These are phyloP conservation scores for Hydrophis major DNA, from an alignment of 2,797 vertebrate species.

Conservation along the genomic window DNA sequence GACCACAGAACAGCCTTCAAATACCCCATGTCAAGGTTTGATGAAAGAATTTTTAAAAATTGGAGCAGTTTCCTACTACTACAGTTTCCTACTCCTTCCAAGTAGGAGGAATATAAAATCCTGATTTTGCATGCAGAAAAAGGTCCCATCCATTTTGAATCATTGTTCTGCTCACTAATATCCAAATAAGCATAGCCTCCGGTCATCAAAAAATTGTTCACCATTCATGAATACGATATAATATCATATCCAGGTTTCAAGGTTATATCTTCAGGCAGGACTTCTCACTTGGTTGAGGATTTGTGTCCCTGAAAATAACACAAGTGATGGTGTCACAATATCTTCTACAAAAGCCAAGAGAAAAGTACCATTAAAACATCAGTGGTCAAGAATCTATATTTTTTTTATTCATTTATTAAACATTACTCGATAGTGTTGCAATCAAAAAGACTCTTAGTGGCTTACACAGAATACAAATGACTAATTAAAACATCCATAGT, in stretches of 20 bases:
- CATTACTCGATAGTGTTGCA: background rate
- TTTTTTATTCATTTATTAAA: background rate
- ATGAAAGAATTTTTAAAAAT: background rate
- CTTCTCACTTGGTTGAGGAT: background rate
- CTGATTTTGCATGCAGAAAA: background rate
- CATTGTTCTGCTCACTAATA: background rate
- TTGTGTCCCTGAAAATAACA: background rate
- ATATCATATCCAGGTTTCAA: background rate
- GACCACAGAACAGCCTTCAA: background rate
- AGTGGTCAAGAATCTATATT: background rate
- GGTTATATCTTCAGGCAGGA: background rate
- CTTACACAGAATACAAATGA: background rate
- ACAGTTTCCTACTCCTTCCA: background rate
- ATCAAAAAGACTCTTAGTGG: background rate
- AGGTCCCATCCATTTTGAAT: background rate
- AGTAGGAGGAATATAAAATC: background rate
- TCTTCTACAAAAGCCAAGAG: background rate
- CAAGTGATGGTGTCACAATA: background rate
- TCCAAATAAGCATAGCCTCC: background rate
- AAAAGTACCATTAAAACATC: background rate
- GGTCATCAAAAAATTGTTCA: background rate
- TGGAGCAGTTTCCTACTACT: background rate
- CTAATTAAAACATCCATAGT: background rate
- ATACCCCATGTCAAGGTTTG: background rate
- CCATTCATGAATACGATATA: background rate